Base-by-base conservation (phyloP, 2,797 vertebrate genomes). In the Channa striata region DNA sequence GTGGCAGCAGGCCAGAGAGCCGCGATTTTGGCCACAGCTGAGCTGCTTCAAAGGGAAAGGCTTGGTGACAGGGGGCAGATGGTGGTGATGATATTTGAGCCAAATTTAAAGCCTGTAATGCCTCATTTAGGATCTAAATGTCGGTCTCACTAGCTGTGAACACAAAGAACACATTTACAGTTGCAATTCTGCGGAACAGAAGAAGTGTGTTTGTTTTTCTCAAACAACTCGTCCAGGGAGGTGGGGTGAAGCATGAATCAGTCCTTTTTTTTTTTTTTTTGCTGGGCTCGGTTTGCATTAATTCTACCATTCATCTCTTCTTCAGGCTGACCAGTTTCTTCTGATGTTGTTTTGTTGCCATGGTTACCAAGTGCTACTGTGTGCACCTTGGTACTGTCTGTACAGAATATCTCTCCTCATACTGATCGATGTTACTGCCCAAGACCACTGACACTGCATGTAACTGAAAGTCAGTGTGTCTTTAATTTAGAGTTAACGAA, bases 321-420 rank as follows among this genome's bases (percentile, higher is more conserved):
- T 89, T 83, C 72, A 80, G 85, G 84, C 88, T 93, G 89, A 92
- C 91, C 91, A 89, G 84, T 82, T 89, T 90, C 83, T 89, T 91
- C 91, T 92, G 92, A 95, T 93, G 93, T 92, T 93, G 91, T 95
- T 91, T 93, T 90, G 94, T 95, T 95, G 93, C 94, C 89, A 91
- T 94, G 93, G 94, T 91, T 90, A 95, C 94, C 85, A 73, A 89
- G 84, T 85, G 87, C 89, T 90, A 91, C 91, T 90, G 84, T 92
- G 91, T 90, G 87, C 78, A 80, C 85, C 84, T 65, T 74, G 78
- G 85, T 90, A 89, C 83, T 70, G 88, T 85, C 68, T 84, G 83
- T 78, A 84, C 83, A 72, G 85, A 85, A 65, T 7, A 70, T 75
- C 70, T 88, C 72, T 62, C 86, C 84, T 70, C 59, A 49, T 77